A percentile compares a stretch with the other conserved stretches of the same genome.
Conservation (phyloP, 2,888 invertebrate genomes). For the Tolmerus cingulatus region DNA sequence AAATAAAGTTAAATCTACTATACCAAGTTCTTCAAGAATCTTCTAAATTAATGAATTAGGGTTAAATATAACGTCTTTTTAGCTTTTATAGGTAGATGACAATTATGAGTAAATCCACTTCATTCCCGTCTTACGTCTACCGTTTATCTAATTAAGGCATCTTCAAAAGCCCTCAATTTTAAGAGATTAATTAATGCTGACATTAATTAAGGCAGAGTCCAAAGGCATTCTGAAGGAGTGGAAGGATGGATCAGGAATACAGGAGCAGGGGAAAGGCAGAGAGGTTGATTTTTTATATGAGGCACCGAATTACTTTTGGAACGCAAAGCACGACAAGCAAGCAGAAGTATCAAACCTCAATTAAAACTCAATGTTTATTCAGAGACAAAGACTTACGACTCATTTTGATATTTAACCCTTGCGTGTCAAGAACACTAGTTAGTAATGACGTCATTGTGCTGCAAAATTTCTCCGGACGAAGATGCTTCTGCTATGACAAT, state of each 20-base stretch:
- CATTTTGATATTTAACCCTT: not conserved
- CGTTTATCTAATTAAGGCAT: constrained; percentile 9
- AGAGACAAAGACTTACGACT: not conserved
- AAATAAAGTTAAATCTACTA: too few species aligned
- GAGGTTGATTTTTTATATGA: not conserved
- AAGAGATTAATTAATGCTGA: constrained; percentile 4
- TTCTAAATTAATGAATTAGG: too few species aligned
- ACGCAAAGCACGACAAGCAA: not conserved
- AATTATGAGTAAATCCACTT: not conserved
- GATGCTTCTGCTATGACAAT: not conserved
- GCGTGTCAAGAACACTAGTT: not conserved
- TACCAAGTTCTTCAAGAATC: too few species aligned
- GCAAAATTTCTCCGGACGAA: not conserved
- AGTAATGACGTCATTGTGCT: not conserved
- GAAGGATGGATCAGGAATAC: not conserved
- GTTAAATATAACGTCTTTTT: too few species aligned
- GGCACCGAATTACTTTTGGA: not conserved
- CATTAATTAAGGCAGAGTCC: not conserved
- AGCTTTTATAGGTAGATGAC: not conserved
- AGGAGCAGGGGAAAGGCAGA: not conserved
- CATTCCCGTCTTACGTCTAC: not conserved
- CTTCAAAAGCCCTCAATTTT: constrained; percentile 14
- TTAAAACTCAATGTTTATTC: constrained; percentile 20
- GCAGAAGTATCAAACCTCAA: not conserved
- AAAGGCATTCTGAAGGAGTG: not conserved